These are phyloP conservation scores for Acanthoscelides obtectus DNA, from an alignment of 2,888 invertebrate genomes.

Conservation along the genomic window DNA sequence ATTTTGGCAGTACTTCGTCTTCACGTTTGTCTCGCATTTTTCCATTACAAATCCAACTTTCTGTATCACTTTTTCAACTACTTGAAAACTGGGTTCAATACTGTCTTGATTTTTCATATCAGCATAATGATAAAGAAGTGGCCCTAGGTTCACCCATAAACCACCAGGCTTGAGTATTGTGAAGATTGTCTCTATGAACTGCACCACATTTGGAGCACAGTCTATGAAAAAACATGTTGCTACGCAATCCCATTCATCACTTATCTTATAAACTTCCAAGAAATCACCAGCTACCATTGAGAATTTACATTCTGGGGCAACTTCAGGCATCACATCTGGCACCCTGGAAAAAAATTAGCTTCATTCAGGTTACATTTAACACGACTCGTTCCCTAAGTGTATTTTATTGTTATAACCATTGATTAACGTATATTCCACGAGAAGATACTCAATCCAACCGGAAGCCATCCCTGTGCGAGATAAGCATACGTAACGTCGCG, in stretches of 20 bases:
- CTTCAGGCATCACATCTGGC: conserved; percentile 82
- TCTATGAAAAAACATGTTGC: conserved; percentile 98
- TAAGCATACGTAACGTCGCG: too few species aligned
- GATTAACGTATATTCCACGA: too few species aligned
- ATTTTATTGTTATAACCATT: too few species aligned
- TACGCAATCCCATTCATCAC: conserved; percentile 82
- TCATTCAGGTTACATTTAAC: too few species aligned
- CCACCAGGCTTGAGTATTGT: conserved; percentile 86
- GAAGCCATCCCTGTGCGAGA: too few species aligned
- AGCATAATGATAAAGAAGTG: conserved; percentile 85
- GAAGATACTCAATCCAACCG: too few species aligned
- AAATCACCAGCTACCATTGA: conserved; percentile 98
- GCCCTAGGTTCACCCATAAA: conserved; percentile 86
- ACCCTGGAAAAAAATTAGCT: conserved; percentile 50
- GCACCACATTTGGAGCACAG: conserved; percentile 93
- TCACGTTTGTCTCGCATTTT: conserved; percentile 74
- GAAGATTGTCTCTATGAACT: conserved; percentile 90
- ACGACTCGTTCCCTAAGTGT: too few species aligned
- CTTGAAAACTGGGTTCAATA: conserved; percentile 85
- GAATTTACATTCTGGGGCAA: conserved; percentile 64
- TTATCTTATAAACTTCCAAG: conserved; percentile 75
- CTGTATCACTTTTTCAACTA: conserved; percentile 57
- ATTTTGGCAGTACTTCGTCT: conserved; percentile 90
- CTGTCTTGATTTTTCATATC: conserved; percentile 84
- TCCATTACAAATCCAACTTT: conserved; percentile 79